phyloP scores from a whole-genome alignment of 2,797 vertebrate genomes.

The Diceros bicornis region DNA sequence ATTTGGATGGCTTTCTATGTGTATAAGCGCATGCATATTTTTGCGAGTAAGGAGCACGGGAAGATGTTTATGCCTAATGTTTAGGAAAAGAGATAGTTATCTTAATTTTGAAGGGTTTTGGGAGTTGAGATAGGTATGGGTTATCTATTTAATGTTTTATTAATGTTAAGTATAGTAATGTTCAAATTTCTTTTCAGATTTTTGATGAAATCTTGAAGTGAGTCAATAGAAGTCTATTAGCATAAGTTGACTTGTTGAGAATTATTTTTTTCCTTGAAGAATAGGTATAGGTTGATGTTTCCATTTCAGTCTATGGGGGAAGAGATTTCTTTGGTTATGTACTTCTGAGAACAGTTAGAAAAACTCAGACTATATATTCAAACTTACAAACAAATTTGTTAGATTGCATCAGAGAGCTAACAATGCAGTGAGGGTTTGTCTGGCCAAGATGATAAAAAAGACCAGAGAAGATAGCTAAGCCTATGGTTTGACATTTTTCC shows the following conservation, averaged over 20 bases:
- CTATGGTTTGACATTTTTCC: background rate
- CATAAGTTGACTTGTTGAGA: background rate
- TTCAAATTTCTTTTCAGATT: background rate
- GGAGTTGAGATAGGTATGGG: background rate
- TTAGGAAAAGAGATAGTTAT: background rate
- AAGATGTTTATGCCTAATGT: background rate
- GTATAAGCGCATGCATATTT: background rate
- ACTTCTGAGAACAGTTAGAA: background rate
- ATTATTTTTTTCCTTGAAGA: background rate
- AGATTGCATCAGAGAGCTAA: background rate
- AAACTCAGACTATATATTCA: background rate
- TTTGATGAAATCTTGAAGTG: background rate
- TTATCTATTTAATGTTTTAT: background rate
- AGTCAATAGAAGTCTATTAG: background rate
- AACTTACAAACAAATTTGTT: background rate
- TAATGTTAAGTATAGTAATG: background rate
- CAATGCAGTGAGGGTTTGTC: background rate
- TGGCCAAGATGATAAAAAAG: background rate
- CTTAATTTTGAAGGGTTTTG: background rate
- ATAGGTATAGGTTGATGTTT: background rate
- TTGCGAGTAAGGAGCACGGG: background rate
- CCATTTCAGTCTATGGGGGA: background rate
- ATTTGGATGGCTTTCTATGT: background rate
- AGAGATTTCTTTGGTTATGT: background rate
- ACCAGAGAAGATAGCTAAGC: background rate